phyloP scores from a whole-genome alignment of 2,888 invertebrate species.

The Corbicula japonica region DNA sequence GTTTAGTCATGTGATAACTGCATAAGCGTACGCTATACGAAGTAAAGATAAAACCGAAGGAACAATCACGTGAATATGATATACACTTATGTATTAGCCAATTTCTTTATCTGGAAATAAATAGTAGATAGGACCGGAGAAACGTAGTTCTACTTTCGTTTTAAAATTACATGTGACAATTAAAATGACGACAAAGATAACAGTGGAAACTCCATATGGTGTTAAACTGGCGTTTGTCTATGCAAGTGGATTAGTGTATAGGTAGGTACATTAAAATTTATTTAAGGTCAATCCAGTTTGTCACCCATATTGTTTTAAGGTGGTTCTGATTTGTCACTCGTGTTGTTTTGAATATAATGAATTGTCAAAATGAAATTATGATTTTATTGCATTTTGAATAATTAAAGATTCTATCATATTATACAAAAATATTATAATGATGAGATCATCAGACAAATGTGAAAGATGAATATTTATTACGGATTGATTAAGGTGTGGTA shows the following conservation, averaged over 20 bases:
- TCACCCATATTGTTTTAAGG: neutral
- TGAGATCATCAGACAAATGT: too few relatives aligned
- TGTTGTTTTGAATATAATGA: neutral
- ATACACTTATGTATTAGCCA: too few relatives aligned
- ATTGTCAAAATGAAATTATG: neutral
- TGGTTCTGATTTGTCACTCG: neutral
- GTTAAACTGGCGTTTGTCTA: constrained; percentile 1
- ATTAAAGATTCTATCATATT: neutral
- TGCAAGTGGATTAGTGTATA: constrained; percentile 21
- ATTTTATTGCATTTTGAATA: neutral
- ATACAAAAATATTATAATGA: neutral
- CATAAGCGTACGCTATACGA: too few relatives aligned
- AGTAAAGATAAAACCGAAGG: too few relatives aligned
- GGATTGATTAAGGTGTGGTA: too few relatives aligned
- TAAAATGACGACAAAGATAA: constrained; percentile 37
- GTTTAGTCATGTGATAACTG: too few relatives aligned
- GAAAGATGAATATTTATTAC: too few relatives aligned
- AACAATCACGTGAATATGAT: too few relatives aligned
- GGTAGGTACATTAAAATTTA: constrained; percentile 11
- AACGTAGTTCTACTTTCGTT: too few relatives aligned
- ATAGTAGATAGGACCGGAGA: too few relatives aligned
- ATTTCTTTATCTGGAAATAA: too few relatives aligned
- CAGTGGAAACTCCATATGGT: constrained; percentile 28
- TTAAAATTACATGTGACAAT: too few relatives aligned
- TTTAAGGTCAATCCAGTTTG: neutral